Conservation (phyloP, 2,797 vertebrate species). For the Coranthus polyacanthus region DNA sequence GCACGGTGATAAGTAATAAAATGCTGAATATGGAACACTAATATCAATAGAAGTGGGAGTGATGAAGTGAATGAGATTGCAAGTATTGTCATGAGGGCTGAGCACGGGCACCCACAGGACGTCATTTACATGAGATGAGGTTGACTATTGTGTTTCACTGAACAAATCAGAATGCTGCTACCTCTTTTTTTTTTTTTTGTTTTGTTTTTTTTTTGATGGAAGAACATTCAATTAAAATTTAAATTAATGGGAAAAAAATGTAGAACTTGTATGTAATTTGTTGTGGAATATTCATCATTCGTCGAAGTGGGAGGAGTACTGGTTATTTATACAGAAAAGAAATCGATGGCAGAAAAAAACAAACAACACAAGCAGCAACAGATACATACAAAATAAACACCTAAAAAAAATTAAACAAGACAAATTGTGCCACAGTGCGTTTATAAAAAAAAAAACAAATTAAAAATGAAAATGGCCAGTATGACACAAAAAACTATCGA, state of each 20-base stretch:
- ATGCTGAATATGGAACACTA: slow-evolving; percentile 65
- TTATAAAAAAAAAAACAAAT: no score
- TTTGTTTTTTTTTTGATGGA: slow-evolving; percentile 37
- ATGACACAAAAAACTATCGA: no score
- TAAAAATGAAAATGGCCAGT: no score
- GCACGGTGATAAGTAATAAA: slow-evolving; percentile 74
- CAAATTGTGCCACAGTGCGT: no score
- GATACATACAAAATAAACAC: neutral
- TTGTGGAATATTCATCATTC: slow-evolving; percentile 16
- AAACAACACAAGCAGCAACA: neutral
- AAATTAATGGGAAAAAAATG: slow-evolving; percentile 24
- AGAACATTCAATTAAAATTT: slow-evolving; percentile 36
- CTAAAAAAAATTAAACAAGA: no score
- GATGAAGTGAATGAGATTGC: slow-evolving; percentile 73
- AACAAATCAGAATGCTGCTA: slow-evolving; percentile 44
- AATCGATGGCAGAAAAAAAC: neutral
- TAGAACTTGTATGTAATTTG: neutral
- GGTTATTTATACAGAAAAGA: neutral
- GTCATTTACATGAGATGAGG: slow-evolving; percentile 63
- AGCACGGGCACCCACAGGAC: slow-evolving; percentile 42
- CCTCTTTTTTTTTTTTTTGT: no score
- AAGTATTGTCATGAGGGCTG: slow-evolving; percentile 57
- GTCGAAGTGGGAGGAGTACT: neutral
- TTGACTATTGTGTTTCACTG: slow-evolving; percentile 56
- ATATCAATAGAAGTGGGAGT: slow-evolving; percentile 61